Evolutionary conservation across 2,797 vertebrate species (phyloP).

Genomic region (Syncerus caffer): DNA sequence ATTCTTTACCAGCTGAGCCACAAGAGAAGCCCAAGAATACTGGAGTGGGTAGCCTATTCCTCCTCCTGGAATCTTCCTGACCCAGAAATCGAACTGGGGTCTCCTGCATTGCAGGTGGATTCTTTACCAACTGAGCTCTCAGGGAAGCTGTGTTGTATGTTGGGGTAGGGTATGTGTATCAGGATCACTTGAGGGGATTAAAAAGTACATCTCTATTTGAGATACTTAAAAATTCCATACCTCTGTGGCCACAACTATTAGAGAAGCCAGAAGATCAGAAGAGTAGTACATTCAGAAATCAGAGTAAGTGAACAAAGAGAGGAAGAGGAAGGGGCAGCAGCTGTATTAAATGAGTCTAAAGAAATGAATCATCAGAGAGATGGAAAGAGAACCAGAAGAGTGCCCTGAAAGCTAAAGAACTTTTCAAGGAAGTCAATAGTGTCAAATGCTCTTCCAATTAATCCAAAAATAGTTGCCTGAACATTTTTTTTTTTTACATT

Average conservation of each 20-base stretch:
- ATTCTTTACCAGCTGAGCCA: neutral
- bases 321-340: neutral
- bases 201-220: neutral
- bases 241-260: neutral
- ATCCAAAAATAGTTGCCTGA: neutral
- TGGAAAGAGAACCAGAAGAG: neutral
- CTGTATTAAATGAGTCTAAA: neutral
- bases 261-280: neutral
- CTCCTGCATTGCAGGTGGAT: neutral
- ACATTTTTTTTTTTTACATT: neutral
- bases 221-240: neutral
- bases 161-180: neutral
- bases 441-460: neutral
- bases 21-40: neutral
- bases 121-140: neutral
- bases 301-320: neutral
- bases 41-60: neutral
- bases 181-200: neutral
- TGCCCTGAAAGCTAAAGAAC: neutral
- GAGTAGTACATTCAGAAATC: neutral
- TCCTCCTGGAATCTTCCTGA: neutral
- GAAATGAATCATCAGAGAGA: neutral
- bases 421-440: neutral
- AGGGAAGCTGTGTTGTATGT: neutral
- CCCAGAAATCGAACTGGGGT: neutral